These are phyloP conservation scores for Hemithea aestivaria DNA, from an alignment of 2,888 invertebrate species.

Conservation along the genomic window DNA sequence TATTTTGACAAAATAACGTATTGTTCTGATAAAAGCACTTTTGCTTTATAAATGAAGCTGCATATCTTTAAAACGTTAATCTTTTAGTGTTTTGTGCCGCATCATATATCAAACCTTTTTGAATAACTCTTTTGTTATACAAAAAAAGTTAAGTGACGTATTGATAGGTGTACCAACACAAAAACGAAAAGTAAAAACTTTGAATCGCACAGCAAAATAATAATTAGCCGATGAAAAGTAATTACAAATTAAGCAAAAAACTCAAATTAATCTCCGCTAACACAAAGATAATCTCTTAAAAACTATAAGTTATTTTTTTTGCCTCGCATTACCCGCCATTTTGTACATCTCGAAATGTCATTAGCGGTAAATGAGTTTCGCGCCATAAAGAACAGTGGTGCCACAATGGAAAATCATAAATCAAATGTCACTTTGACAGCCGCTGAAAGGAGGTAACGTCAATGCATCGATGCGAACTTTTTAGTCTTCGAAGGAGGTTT, in stretches of 20 bases:
- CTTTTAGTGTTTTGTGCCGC: too few species aligned
- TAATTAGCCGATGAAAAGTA: constrained; percentile 23
- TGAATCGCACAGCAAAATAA: constrained; percentile 14
- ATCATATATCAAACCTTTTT: too few species aligned
- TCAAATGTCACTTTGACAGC: constrained; percentile 73
- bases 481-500: constrained; percentile 51
- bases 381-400: constrained; percentile 70
- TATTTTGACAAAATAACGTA: constrained; percentile 11
- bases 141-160: not conserved
- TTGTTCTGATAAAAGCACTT: constrained; percentile 14
- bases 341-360: constrained; percentile 69
- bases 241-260: constrained; percentile 27
- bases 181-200: constrained; percentile 10
- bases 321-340: constrained; percentile 54
- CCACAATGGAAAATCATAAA: constrained; percentile 73
- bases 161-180: constrained; percentile 1
- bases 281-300: constrained; percentile 40
- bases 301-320: constrained; percentile 45
- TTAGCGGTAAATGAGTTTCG: constrained; percentile 71
- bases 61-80: too few species aligned
- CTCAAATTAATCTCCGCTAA: constrained; percentile 42
- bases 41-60: too few species aligned
- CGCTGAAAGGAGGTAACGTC: constrained; percentile 69
- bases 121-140: too few species aligned
- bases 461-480: constrained; percentile 74